These are phyloP conservation scores for Campopleginae sp. DNA, from an alignment of 2,888 invertebrate species.

Conservation along the genomic window DNA sequence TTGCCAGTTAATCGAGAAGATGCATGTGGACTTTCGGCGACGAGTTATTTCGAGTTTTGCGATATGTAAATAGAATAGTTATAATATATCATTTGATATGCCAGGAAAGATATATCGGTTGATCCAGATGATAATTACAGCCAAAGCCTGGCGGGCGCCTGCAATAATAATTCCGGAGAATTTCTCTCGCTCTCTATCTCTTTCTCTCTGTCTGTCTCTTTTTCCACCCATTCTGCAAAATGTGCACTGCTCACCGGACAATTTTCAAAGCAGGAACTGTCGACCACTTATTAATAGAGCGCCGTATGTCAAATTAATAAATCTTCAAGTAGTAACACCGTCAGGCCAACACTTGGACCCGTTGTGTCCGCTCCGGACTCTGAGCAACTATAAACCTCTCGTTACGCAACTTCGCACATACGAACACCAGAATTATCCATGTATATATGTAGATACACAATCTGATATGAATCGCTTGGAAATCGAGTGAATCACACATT, in stretches of 20 bases:
- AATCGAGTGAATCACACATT: constrained; percentile 51
- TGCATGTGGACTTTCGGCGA: constrained; percentile 21
- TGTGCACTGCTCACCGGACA: constrained; percentile 54
- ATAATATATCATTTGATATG: constrained; percentile 44
- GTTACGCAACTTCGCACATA: constrained; percentile 61
- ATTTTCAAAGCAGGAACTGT: constrained; percentile 72
- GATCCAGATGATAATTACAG: constrained; percentile 71
- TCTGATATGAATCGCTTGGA: constrained; percentile 40
- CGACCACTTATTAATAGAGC: constrained; percentile 71
- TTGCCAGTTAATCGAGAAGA: constrained; percentile 1
- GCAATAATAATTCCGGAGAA: constrained; percentile 63
- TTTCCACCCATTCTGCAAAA: constrained; percentile 24
- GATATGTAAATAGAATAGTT: constrained; percentile 57
- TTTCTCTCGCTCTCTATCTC: constrained; percentile 25
- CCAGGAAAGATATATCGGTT: constrained; percentile 62
- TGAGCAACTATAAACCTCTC: constrained; percentile 43
- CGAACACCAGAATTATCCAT: constrained; percentile 6
- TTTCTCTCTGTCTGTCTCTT: constrained; percentile 58
- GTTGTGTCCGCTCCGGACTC: constrained; percentile 66
- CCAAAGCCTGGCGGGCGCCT: constrained; percentile 47
- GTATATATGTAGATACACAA: background rate
- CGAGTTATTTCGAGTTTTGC: constrained; percentile 25
- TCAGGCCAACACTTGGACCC: constrained; percentile 55
- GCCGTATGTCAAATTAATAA: constrained; percentile 73
- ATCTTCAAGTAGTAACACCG: constrained; percentile 64